These are phyloP conservation scores for Hydrophis major DNA, from an alignment of 2,797 vertebrate species.

Conservation along the genomic window DNA sequence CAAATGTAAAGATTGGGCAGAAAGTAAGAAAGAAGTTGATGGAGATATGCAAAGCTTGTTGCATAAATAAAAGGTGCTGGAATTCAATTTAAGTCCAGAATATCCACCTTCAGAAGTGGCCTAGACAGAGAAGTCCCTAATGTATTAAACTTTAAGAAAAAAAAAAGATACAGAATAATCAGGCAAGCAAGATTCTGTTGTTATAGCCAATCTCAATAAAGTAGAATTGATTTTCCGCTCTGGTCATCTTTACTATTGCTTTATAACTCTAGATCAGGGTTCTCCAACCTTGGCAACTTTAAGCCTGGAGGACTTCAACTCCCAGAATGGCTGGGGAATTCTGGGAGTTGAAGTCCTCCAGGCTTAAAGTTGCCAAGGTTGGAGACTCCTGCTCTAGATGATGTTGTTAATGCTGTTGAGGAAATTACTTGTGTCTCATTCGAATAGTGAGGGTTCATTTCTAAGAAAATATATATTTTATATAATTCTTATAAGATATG, in stretches of 20 bases:
- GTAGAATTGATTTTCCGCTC: background rate
- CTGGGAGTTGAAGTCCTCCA: too few species aligned
- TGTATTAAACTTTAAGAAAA: background rate
- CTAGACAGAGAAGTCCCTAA: background rate
- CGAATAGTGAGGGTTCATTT: background rate
- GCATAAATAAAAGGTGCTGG: background rate
- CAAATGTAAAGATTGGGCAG: background rate
- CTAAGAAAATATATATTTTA: background rate
- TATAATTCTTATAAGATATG: background rate
- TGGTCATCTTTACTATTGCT: background rate
- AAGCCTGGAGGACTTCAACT: too few species aligned
- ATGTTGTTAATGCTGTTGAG: background rate
- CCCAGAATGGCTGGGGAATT: too few species aligned
- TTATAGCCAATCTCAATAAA: background rate
- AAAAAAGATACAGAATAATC: background rate
- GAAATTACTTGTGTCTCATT: background rate
- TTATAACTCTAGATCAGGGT: background rate
- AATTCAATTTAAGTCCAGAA: background rate
- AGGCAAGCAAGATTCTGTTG: background rate
- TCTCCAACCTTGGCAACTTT: too few species aligned
- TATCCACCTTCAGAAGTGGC: background rate
- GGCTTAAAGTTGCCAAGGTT: too few species aligned
- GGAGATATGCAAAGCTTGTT: background rate
- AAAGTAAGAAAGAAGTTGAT: background rate
- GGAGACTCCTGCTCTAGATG: background rate